Conservation (phyloP, 2,113 vertebrate genomes). For the Semicossyphus pulcher region DNA sequence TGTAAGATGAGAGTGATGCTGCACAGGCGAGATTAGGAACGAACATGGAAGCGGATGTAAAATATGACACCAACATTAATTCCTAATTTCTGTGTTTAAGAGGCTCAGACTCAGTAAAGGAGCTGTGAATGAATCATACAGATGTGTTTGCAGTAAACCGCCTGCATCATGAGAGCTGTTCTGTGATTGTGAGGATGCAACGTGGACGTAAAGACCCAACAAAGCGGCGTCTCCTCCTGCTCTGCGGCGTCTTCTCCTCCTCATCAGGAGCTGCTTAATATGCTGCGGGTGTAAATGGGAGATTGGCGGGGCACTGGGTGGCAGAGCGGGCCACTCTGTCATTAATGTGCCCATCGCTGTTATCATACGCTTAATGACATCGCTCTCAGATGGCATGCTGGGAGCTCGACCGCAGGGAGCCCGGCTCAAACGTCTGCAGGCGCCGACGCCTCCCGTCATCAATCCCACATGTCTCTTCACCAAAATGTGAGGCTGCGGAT, state of each 20-base stretch:
- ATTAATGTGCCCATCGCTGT: constrained; percentile 87
- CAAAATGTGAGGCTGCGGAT: constrained; percentile 90
- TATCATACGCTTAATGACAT: constrained; percentile 92
- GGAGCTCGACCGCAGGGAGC: constrained; percentile 89
- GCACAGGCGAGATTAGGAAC: no score
- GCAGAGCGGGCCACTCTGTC: constrained; percentile 84
- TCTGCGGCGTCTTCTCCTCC: constrained; percentile 26
- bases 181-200: neutral
- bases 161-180: neutral
- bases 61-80: no score
- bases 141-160: neutral
- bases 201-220: constrained; percentile 8
- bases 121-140: no score
- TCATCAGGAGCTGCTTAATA: constrained; percentile 84
- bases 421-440: constrained; percentile 88
- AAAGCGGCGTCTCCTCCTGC: constrained; percentile 31
- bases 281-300: constrained; percentile 86
- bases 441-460: constrained; percentile 89
- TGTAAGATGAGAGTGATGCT: no score
- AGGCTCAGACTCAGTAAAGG: no score
- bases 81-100: no score
- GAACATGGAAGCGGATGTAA: no score
- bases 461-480: constrained; percentile 88
- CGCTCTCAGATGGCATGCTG: constrained; percentile 89
- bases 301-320: constrained; percentile 83